Base-by-base conservation (phyloP, 2,888 invertebrate species). In the Oscheius sp. region DNA sequence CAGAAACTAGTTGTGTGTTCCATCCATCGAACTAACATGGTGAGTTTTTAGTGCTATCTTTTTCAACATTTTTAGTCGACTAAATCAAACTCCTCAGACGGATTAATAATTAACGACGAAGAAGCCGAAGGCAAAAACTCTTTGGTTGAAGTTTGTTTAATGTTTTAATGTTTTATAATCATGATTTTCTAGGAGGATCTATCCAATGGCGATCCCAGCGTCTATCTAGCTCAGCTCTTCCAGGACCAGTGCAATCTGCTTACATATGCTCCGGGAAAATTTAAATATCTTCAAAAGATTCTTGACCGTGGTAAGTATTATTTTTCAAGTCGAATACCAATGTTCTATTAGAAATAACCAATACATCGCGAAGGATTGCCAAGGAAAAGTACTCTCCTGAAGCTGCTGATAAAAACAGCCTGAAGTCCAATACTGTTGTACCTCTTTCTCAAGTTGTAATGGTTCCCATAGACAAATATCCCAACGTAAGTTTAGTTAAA, bases 401-500 rank as follows among this genome's bases (percentile, higher is more conserved):
- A 12, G 10, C 46, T 37, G 8, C n/a, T n/a, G 31, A 33, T n/a
- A 57, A 68, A 34, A 58, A 61, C 4, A 58, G 48, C 4, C 66
- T 67, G 0, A 70, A 74, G 17, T n/a, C n/a, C n/a, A n/a, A n/a
- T n/a, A n/a, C n/a, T n/a, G 69, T 93, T 87, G 92, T 93, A 85
- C 93, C 94, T 87, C 91, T 95, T 88, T 94, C 95, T 90, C 96
- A 97, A 91, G 97, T 97, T 91, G 94, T 98, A 87, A 96, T 95
- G 90, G 96, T 98, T 88, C 97, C 97, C 88, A 95, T 95, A 86
- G 96, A 96, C 91, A 96, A 96, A 89, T 95, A 96, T 90, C 97
- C 97, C 91, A 96, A 96, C 90, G 96, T 96, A 53, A 6, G 52
- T 25, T 20, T 50, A 2, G 2, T 3, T 33, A 27, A 3, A n/a